Percentiles rank a stretch among this genome's conserved stretches.
phyloP scores from a whole-genome alignment of 2,797 vertebrate genomes.

The Sphenopsis melanotis region DNA sequence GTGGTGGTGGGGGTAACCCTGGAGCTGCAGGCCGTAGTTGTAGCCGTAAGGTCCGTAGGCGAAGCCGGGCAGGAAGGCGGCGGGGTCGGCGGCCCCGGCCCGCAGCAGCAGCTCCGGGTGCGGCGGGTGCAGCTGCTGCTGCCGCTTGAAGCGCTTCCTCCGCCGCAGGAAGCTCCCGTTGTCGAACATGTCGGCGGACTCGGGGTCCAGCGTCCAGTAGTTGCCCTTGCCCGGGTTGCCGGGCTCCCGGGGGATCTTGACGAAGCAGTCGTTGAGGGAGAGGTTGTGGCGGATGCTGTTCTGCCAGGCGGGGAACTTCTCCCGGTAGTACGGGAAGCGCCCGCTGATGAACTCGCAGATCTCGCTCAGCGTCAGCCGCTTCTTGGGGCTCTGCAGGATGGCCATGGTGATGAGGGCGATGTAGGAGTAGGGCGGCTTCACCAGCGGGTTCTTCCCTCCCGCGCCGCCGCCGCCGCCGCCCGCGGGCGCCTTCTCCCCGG shows the following conservation, averaged over 20 bases:
- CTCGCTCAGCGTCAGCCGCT: neutral
- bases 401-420: constrained; percentile 11
- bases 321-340: neutral
- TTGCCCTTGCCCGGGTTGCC: neutral
- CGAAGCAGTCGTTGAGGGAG: constrained; percentile 95
- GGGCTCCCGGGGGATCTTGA: constrained; percentile 73
- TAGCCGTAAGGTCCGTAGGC: constrained; percentile 95
- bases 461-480: constrained; percentile 60
- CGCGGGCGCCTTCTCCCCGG: constrained; percentile 62
- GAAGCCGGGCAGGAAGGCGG: constrained; percentile 91
- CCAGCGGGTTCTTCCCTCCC: constrained; percentile 84
- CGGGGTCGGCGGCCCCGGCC: constrained; percentile 76
- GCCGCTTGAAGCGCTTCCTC: constrained; percentile 50
- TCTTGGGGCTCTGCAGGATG: constrained; percentile 1
- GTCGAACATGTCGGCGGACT: neutral
- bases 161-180: constrained; percentile 16
- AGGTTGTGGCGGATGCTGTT: constrained; percentile 97
- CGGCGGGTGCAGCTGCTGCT: constrained; percentile 40
- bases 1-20: constrained; percentile 82
- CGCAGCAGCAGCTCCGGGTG: constrained; percentile 63
- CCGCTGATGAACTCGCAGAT: neutral
- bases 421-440: constrained; percentile 72
- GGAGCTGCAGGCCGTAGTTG: constrained; percentile 93
- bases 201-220: constrained; percentile 72
- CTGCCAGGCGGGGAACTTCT: constrained; percentile 79